Conservation (phyloP, 2,888 invertebrate genomes). For the Drosophila peninsularis region DNA sequence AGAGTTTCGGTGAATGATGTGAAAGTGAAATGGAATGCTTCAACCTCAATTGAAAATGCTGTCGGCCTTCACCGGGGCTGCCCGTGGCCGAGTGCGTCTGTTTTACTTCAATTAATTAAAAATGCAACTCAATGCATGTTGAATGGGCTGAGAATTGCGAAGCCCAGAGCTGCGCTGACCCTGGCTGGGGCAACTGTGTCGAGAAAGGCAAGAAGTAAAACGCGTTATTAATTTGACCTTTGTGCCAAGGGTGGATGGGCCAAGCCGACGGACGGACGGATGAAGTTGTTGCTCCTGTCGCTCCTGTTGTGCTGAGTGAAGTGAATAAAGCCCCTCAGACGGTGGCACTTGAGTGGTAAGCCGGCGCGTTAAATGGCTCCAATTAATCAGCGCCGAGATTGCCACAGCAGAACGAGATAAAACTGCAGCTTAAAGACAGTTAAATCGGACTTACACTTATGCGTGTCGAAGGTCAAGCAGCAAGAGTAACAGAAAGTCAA, state of each 20-base stretch:
- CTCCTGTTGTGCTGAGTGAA: constrained; percentile 15
- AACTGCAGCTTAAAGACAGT: constrained; percentile 42
- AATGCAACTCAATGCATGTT: constrained; percentile 69
- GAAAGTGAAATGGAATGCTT: constrained; percentile 14
- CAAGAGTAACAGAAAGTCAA: constrained; percentile 3
- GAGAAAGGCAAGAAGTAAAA: constrained; percentile 53
- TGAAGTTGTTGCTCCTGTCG: constrained; percentile 15
- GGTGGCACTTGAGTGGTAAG: constrained; percentile 60
- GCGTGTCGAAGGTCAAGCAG: constrained; percentile 23
- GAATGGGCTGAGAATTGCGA: constrained; percentile 37
- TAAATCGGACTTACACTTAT: constrained; percentile 28
- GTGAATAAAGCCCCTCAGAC: constrained; percentile 46
- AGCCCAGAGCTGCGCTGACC: constrained; percentile 40
- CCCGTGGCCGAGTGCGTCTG: constrained; percentile 44
- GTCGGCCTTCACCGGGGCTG: constrained; percentile 46
- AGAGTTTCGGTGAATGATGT: not conserved
- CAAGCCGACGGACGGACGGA: constrained; percentile 5
- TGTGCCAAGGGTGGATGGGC: constrained; percentile 31
- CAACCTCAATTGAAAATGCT: constrained; percentile 35
- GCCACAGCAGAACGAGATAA: constrained; percentile 40
- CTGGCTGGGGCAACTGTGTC: constrained; percentile 55
- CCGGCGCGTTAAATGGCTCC: constrained; percentile 66
- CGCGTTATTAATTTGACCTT: constrained; percentile 56
- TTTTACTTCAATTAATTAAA: constrained; percentile 72
- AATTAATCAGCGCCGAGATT: constrained; percentile 67